phyloP scores from a whole-genome alignment of 2,888 invertebrate genomes.

The Drosophila hawaiiensis region DNA sequence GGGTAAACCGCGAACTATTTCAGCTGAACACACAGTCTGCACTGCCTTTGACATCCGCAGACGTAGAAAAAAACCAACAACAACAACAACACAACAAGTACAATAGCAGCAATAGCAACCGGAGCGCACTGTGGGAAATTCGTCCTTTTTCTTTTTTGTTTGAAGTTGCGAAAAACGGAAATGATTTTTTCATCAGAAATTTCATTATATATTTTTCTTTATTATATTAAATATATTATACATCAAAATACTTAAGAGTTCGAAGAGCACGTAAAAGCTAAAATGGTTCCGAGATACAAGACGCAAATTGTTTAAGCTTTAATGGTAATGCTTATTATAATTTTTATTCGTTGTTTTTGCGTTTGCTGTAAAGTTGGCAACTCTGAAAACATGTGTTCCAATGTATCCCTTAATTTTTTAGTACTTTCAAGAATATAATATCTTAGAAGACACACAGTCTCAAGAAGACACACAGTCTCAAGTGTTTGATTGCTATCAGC shows the following conservation, averaged over 20 bases:
- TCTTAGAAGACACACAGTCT: background rate
- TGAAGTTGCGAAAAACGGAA: background rate
- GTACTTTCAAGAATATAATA: too few species aligned
- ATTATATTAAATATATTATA: background rate
- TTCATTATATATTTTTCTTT: background rate
- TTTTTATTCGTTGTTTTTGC: background rate
- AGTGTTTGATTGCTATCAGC: background rate
- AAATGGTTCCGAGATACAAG: too few species aligned
- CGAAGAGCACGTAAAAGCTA: too few species aligned
- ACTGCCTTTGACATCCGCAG: slow-evolving; percentile 18
- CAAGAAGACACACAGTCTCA: background rate
- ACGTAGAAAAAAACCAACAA: slow-evolving; percentile 9
- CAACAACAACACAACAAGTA: background rate
- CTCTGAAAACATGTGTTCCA: background rate
- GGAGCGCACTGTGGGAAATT: background rate
- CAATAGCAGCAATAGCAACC: slow-evolving; percentile 1
- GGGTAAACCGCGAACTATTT: slow-evolving; percentile 32
- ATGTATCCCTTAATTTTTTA: background rate
- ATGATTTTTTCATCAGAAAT: background rate
- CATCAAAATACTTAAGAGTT: background rate
- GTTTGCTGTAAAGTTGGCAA: background rate
- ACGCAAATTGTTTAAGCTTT: background rate
- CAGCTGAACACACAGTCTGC: slow-evolving; percentile 19
- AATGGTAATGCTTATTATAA: background rate
- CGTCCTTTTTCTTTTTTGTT: background rate